Conservation (phyloP, 92 coral and sea anemone genomes). For the Porites rus region DNA sequence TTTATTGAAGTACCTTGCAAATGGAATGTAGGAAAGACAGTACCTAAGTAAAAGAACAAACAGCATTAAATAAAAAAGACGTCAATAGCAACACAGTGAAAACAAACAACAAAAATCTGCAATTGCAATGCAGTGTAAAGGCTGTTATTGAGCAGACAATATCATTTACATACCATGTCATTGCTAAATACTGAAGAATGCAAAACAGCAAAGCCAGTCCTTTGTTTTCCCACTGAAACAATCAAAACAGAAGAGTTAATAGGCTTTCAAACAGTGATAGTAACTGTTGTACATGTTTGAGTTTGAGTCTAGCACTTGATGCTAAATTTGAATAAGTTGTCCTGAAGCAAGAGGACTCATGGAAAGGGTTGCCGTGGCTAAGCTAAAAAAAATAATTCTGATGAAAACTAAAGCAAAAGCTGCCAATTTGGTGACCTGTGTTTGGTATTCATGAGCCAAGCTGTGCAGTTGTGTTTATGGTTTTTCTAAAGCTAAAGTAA, state of each 20-base stretch:
- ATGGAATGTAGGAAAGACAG: conserved; percentile 96
- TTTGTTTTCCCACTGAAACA: conserved; percentile 91
- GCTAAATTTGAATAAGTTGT: too few species aligned
- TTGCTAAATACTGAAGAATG: conserved; percentile 94
- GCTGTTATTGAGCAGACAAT: not conserved
- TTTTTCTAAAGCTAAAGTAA: too few species aligned
- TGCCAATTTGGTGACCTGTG: too few species aligned
- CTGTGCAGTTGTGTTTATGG: too few species aligned
- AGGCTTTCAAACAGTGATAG: not conserved
- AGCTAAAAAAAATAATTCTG: too few species aligned
- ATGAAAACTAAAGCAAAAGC: too few species aligned
- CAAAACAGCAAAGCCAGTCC: conserved; percentile 91
- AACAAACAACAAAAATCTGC: not conserved
- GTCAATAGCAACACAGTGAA: not conserved
- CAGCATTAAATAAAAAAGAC: not conserved
- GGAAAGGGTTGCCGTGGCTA: too few species aligned
- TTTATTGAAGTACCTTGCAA: conserved; percentile 83
- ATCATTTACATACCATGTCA: conserved; percentile 87
- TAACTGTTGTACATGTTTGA: not conserved
- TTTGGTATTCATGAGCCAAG: too few species aligned
- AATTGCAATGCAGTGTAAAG: not conserved
- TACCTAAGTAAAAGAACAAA: conserved; percentile 67
- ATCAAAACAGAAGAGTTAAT: not conserved
- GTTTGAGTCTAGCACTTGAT: too few species aligned
- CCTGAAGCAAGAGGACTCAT: too few species aligned